A percentile compares a stretch with the other conserved stretches of the same genome.
phyloP scores from a whole-genome alignment of 2,797 vertebrate genomes.

The Cottoperca gobio region DNA sequence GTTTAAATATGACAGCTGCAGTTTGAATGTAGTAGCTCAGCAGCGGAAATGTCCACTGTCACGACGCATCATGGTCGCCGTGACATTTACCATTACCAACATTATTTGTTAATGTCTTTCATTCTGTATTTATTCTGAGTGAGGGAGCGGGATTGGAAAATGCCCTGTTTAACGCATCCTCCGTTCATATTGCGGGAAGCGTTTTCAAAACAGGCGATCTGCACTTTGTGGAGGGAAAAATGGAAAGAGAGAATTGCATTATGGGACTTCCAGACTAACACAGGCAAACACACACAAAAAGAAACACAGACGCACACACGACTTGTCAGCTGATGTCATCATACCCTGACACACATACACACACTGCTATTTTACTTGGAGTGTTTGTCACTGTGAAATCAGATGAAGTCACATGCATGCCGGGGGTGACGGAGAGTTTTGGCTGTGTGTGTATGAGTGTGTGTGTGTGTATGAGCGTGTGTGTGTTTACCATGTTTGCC shows the following conservation, averaged over 20 bases:
- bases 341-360: neutral
- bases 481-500: neutral
- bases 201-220: slow-evolving; percentile 17
- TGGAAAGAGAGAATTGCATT: slow-evolving; percentile 20
- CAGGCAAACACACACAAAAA: neutral
- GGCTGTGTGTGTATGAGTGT: slow-evolving; percentile 9
- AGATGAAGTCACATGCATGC: slow-evolving; percentile 34
- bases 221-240: slow-evolving; percentile 5
- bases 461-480: no score
- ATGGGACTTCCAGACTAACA: slow-evolving; percentile 10
- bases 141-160: slow-evolving; percentile 17
- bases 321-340: no score
- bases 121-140: slow-evolving; percentile 3
- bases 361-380: neutral
- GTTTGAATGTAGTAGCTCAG: slow-evolving; percentile 2
- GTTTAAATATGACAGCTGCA: slow-evolving; percentile 26
- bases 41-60: slow-evolving; percentile 9
- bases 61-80: neutral
- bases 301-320: neutral
- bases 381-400: slow-evolving; percentile 39
- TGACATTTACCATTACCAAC: slow-evolving; percentile 33
- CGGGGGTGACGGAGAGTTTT: slow-evolving; percentile 15
- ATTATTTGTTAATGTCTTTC: slow-evolving; percentile 26
- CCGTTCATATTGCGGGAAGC: neutral
- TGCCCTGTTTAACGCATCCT: slow-evolving; percentile 16